phyloP scores from a whole-genome alignment of 2,113 vertebrate genomes.

The Emydocephalus ijimae region DNA sequence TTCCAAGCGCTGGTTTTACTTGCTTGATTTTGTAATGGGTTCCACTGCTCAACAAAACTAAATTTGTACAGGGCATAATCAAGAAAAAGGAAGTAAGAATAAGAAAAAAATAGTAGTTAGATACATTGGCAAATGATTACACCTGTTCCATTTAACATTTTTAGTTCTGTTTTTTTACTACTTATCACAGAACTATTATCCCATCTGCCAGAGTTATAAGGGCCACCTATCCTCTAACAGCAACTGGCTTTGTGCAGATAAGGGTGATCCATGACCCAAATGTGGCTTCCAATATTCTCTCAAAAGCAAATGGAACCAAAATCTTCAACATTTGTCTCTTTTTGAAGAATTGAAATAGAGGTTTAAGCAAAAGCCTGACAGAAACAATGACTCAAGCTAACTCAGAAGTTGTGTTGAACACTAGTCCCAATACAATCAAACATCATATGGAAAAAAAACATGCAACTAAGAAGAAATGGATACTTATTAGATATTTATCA shows the following conservation, averaged over 20 bases:
- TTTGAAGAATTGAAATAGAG: background rate
- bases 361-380: background rate
- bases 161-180: background rate
- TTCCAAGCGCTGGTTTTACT: background rate
- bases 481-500: background rate
- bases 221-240: background rate
- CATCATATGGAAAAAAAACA: background rate
- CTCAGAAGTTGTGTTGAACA: background rate
- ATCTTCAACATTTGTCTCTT: background rate
- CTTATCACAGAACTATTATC: background rate
- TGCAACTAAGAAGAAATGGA: background rate
- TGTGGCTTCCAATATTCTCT: background rate
- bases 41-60: background rate
- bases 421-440: background rate
- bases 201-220: background rate
- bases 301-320: background rate
- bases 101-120: background rate
- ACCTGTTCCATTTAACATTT: background rate
- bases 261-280: background rate
- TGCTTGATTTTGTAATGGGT: background rate
- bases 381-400: background rate
- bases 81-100: background rate
- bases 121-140: background rate
- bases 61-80: background rate
- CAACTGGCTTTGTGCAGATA: background rate